Evolutionary conservation across 2,113 vertebrate genomes (phyloP), one percentile per base, ranked within the genome.

Genomic region (Crotalus helleri): DNA sequence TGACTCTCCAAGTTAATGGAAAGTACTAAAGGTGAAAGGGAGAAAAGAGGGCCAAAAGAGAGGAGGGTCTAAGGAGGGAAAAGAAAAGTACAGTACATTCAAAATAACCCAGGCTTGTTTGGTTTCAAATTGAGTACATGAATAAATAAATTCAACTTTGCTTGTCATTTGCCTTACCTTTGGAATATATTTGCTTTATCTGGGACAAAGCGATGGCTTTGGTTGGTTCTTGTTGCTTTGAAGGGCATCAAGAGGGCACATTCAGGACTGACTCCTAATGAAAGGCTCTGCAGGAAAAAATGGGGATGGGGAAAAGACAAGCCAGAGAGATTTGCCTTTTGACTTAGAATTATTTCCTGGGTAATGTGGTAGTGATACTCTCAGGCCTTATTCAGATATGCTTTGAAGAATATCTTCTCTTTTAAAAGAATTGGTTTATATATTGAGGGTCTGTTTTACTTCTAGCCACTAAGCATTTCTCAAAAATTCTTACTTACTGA

Each of bases 21-120:
- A 94, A 93, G 6, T 17, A 91, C 17, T 57, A 94, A 94, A 95
- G 3, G 5, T 87, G 49, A 87, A 17, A 85, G 1, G 58, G 26
- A 91, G 26, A 90, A 85, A 91, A 2, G n/a, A 1, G 81, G 26
- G 2, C 86, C 1, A 51, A 92, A 59, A 81, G n/a, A 74, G 29
- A 94, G 81, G 3, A 2, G 9, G 86, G 85, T 85, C 3, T 93
- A 64, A 4, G 57, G 93, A n/a, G 0, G 10, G 2, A 39, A 26
- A 91, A 59, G 19, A 57, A 19, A 13, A 91, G 15, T 19, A 39
- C 19, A 91, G 15, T 19, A 39, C 19, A 44, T 44, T 81, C 74
- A 81, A 44, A 81, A 81, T 44, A 81, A 81, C 33, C 33, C 33
- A 81, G 74, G 5, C 44, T 54, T 69, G 2, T 51, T 0, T 33